phyloP scores from a whole-genome alignment of 2,888 invertebrate genomes.

The Apotomis turbidana region DNA sequence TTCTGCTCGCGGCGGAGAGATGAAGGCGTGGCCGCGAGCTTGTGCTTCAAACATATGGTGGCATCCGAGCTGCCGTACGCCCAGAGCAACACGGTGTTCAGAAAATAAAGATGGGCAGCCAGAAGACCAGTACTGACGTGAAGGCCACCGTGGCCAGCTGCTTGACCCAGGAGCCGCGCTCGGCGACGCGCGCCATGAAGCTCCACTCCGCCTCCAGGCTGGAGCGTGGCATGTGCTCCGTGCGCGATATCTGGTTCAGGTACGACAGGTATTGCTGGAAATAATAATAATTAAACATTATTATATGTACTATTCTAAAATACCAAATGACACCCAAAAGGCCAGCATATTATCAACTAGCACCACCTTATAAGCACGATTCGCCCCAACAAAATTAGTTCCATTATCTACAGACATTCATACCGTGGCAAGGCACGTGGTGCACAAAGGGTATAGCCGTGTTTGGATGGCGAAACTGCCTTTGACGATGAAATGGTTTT shows the following conservation, averaged over 20 bases:
- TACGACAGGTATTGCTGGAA: conserved; percentile 92
- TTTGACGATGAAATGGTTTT: too few species aligned
- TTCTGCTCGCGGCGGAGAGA: too few species aligned
- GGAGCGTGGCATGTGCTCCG: conserved; percentile 88
- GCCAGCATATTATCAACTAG: too few species aligned
- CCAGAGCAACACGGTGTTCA: background rate
- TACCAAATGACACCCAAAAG: too few species aligned
- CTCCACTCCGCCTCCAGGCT: conserved; percentile 94
- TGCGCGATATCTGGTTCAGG: conserved; percentile 91
- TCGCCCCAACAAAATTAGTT: too few species aligned
- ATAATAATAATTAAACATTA: background rate
- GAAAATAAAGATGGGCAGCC: background rate
- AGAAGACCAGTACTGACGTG: conserved; percentile 78
- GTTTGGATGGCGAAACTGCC: too few species aligned
- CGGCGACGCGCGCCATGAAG: conserved; percentile 91
- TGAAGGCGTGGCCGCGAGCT: too few species aligned
- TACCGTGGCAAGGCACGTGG: too few species aligned
- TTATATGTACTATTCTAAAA: too few species aligned
- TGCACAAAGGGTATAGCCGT: too few species aligned
- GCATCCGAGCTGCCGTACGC: background rate
- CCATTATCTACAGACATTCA: too few species aligned
- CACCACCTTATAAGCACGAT: background rate
- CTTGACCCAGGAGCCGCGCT: conserved; percentile 90
- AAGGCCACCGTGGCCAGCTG: conserved; percentile 90
- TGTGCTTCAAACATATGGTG: too few species aligned